Percentiles rank a stretch among this genome's conserved stretches.
phyloP scores from a whole-genome alignment of 2,888 invertebrate species.

The Ophion slaviceki region DNA sequence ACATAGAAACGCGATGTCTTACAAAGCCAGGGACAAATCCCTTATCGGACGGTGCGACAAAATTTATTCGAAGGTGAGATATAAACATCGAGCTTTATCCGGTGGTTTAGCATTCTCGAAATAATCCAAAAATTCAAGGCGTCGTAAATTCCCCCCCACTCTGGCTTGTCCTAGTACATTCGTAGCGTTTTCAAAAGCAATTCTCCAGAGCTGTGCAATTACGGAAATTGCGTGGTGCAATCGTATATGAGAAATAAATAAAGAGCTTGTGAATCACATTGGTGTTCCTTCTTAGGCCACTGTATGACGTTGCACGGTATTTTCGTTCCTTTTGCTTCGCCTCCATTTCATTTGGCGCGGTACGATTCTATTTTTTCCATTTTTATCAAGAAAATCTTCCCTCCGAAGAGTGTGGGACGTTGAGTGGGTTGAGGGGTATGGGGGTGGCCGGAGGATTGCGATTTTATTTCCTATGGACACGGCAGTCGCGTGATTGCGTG shows the following conservation, averaged over 20 bases:
- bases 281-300: slow-evolving; percentile 12
- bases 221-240: slow-evolving; percentile 20
- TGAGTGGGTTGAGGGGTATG: background rate
- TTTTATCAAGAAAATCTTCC: slow-evolving; percentile 51
- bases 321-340: slow-evolving; percentile 11
- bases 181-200: background rate
- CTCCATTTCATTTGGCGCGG: slow-evolving; percentile 37
- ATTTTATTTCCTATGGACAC: slow-evolving; percentile 74
- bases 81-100: slow-evolving; percentile 1
- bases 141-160: background rate
- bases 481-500: slow-evolving; percentile 76
- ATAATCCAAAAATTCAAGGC: background rate
- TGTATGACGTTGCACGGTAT: slow-evolving; percentile 12
- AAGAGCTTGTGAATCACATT: slow-evolving; percentile 23
- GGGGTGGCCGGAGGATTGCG: slow-evolving; percentile 62
- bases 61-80: background rate
- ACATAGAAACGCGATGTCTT: no score
- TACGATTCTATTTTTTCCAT: slow-evolving; percentile 30
- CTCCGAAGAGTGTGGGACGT: slow-evolving; percentile 11
- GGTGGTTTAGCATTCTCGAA: no score
- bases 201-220: background rate
- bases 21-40: no score
- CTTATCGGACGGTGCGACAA: no score
- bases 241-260: background rate
- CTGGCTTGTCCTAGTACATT: background rate